Percentiles rank a stretch among this genome's conserved stretches.
phyloP scores from a whole-genome alignment of 2,888 invertebrate genomes.

The Phania funesta region DNA sequence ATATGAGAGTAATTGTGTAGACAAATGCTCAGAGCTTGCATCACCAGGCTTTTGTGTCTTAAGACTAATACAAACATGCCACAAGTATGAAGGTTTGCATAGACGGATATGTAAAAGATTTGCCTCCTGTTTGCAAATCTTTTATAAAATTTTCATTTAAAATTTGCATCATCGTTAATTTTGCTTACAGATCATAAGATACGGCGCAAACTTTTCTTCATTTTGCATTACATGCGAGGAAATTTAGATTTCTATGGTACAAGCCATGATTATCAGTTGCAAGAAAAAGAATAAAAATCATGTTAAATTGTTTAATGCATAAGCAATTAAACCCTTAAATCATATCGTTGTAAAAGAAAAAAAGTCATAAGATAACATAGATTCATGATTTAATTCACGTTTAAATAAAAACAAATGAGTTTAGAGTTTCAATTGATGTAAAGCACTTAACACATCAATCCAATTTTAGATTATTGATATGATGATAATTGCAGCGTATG shows the following conservation, averaged over 20 bases:
- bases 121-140: conserved; percentile 29
- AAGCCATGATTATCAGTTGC: conserved; percentile 53
- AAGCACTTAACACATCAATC: conserved; percentile 12
- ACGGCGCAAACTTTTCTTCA: conserved; percentile 44
- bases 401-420: background rate
- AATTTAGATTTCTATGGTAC: conserved; percentile 6
- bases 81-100: background rate
- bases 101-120: background rate
- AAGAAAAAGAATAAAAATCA: conserved; percentile 27
- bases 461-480: conserved; percentile 13
- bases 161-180: conserved; percentile 63
- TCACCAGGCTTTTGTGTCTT: conserved; percentile 55
- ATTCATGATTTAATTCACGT: background rate
- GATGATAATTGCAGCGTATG: background rate
- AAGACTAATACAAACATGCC: conserved; percentile 45
- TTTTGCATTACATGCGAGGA: conserved; percentile 13
- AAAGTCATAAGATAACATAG: background rate
- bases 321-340: conserved; percentile 64
- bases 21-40: conserved; percentile 16
- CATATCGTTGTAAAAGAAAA: background rate
- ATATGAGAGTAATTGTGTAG: background rate
- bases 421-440: background rate
- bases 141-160: conserved; percentile 57
- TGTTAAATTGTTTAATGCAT: conserved; percentile 58
- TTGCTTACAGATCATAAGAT: conserved; percentile 58